A percentile compares a stretch with the other conserved stretches of the same genome.
phyloP scores from a whole-genome alignment of 2,113 vertebrate species.

The Butorides virescens region DNA sequence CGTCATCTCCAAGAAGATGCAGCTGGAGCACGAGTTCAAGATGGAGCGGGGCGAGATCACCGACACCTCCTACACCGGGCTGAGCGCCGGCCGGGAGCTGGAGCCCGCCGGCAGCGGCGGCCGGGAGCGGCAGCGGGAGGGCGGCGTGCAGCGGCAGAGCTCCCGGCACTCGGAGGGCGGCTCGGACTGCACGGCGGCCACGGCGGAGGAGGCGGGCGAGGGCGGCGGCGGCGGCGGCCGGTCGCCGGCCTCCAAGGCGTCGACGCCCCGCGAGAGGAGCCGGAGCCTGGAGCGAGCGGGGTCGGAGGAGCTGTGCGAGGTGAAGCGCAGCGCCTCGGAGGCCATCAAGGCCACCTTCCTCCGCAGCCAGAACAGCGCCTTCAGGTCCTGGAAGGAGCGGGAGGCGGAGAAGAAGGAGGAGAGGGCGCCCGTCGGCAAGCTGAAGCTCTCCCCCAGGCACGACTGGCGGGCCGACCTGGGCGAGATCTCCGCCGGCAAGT shows the following conservation, averaged over 20 bases:
- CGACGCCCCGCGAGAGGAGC: conserved; percentile 67
- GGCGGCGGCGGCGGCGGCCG: conserved; percentile 70
- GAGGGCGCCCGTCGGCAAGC: conserved; percentile 55
- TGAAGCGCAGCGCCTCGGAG: conserved; percentile 85
- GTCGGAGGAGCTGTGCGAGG: conserved; percentile 76
- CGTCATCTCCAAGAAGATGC: conserved; percentile 97
- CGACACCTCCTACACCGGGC: conserved; percentile 76
- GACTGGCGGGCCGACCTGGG: conserved; percentile 75
- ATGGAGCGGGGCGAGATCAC: conserved; percentile 94
- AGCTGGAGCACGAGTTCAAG: conserved; percentile 92
- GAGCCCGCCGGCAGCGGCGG: not conserved
- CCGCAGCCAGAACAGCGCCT: conserved; percentile 94
- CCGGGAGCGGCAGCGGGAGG: conserved; percentile 54
- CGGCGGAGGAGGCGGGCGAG: conserved; percentile 62
- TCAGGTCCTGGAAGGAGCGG: conserved; percentile 92
- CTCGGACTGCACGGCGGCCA: conserved; percentile 77
- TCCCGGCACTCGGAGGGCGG: conserved; percentile 81
- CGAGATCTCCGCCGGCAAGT: conserved; percentile 68
- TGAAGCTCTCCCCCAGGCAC: conserved; percentile 34
- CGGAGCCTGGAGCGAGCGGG: conserved; percentile 39
- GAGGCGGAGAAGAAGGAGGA: conserved; percentile 82
- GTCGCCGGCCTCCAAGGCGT: conserved; percentile 77
- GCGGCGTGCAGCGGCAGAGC: conserved; percentile 75
- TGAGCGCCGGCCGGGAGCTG: conserved; percentile 55
- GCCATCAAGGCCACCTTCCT: conserved; percentile 85